phyloP scores from a whole-genome alignment of 2,113 vertebrate genomes.

The Prunella himalayana region DNA sequence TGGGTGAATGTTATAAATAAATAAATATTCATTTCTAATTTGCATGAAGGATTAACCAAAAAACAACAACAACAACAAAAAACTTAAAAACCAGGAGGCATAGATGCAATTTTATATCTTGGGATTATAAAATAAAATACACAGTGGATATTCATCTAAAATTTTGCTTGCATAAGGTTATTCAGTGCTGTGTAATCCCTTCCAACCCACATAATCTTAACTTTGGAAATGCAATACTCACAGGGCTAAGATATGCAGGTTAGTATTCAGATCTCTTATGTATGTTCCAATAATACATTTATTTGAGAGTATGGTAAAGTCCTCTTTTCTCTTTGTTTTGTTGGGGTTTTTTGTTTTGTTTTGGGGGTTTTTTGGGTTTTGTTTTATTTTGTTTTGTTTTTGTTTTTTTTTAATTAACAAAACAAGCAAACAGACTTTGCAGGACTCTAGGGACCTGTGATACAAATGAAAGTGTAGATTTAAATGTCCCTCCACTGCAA shows the following conservation, averaged over 20 bases:
- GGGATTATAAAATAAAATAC: slow-evolving; percentile 65
- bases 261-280: background rate
- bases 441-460: background rate
- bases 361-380: too few species aligned
- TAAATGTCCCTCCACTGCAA: background rate
- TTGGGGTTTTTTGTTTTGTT: too few species aligned
- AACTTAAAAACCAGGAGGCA: slow-evolving; percentile 38
- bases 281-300: background rate
- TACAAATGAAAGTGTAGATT: background rate
- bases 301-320: background rate
- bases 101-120: slow-evolving; percentile 61
- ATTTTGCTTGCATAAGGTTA: slow-evolving; percentile 62
- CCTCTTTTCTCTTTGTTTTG: background rate
- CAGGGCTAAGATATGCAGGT: background rate
- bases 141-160: slow-evolving; percentile 58
- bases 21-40: slow-evolving; percentile 56
- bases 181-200: slow-evolving; percentile 41
- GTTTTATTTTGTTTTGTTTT: too few species aligned
- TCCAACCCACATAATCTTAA: slow-evolving; percentile 23
- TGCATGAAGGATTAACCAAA: slow-evolving; percentile 53
- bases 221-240: slow-evolving; percentile 19
- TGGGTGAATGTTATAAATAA: slow-evolving; percentile 18
- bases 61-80: background rate
- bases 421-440: background rate
- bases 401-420: background rate